Evolutionary conservation across 2,797 vertebrate genomes (phyloP), one percentile per base, ranked within the genome.

Genomic region (Enteromius paludinosus): DNA sequence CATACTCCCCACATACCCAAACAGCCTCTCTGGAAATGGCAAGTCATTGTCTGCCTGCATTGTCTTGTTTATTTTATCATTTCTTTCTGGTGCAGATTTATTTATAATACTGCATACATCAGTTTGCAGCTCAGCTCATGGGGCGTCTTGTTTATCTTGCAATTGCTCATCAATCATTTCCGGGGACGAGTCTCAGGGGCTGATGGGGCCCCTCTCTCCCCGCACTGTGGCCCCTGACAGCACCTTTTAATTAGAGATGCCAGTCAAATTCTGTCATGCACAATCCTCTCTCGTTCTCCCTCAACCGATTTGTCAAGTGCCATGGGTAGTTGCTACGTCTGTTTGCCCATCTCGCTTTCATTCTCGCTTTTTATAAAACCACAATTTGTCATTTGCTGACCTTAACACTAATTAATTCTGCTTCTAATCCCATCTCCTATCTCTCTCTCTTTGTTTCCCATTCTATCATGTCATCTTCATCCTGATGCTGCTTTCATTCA

Each of bases 111-210:
- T 86, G 89, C 90, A 92, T 92, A 90, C 93, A 93, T 93, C 92
- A 93, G 93, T 94, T 93, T 92, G 88, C 91, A 86, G 85, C 65
- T 85, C 86, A 86, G 91, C 91, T 93, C 92, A 89, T 84, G 81
- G 92, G 92, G 92, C 87, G 89, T 85, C 88, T 86, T 93, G 94
- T 95, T 94, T 94, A 92, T 94, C 93, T 94, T 91, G 83, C 91
- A 89, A 93, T 95, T 90, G 92, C 92, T 95, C 95, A 95, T 95
- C 94, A 93, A 95, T 95, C 94, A 94, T 91, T 92, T 92, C 88
- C 89, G 78, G 83, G 65, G 89, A 87, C 82, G 45, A 87, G 91
- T 93, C 92, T 93, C 92, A 87, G 88, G 92, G 91, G 92, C 92
- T 90, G 87, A 87, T 82, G 76, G 85, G 91, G 87, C 91, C 80